Evolutionary conservation across 35 echinoderm and acorn worm genomes (phyloP).

Genomic region (Acanthaster planci): DNA sequence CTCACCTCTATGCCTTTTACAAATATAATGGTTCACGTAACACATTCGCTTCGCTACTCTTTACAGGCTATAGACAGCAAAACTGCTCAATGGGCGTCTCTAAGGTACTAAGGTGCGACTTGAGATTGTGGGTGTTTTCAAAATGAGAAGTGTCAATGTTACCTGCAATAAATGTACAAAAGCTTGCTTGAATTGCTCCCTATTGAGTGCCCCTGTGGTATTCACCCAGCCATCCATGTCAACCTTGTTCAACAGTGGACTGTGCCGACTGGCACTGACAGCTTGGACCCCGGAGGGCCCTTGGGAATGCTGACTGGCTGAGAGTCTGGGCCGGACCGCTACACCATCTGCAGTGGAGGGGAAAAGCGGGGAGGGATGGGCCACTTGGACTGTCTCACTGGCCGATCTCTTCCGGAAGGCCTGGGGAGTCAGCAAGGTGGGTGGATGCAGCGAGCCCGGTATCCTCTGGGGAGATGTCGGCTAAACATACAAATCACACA

Average conservation of each 20-base stretch:
- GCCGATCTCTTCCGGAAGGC: conserved; percentile 50
- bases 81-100: too few species aligned
- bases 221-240: neutral
- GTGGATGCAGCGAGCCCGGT: conserved; percentile 57
- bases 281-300: too few species aligned
- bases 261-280: neutral
- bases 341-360: neutral
- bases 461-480: conserved; percentile 72
- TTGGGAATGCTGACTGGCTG: conserved; percentile 1
- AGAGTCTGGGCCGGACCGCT: conserved; percentile 23
- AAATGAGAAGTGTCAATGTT: neutral
- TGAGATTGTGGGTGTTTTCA: too few species aligned
- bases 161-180: conserved; percentile 73
- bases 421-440: conserved; percentile 74
- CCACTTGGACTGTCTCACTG: conserved; percentile 16
- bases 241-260: conserved; percentile 43
- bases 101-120: too few species aligned
- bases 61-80: too few species aligned
- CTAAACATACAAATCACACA: conserved; percentile 38
- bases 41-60: too few species aligned
- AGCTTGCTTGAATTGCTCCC: conserved; percentile 79
- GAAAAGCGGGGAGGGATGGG: neutral
- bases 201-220: conserved; percentile 39
- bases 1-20: too few species aligned
- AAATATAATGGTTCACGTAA: too few species aligned